Evolutionary conservation across 1,140 invertebrate species (phyloP), one percentile per base, ranked within the genome.

Genomic region (Tetragnatha versicolor): DNA sequence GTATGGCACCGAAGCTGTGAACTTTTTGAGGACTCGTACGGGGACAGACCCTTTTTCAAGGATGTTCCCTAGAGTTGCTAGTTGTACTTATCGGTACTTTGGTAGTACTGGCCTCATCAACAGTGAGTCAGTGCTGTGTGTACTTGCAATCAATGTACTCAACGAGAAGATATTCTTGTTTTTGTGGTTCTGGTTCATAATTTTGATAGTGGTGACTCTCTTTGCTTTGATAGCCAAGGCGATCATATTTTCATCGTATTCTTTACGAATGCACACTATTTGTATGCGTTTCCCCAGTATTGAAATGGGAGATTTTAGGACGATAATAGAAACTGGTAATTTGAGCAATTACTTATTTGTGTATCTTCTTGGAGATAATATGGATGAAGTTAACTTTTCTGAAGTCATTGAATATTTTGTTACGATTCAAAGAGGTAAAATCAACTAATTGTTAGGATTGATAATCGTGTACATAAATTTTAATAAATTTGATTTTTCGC

Each of bases 141-240:
- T 94, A 85, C 88, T 94, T 81, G 93, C 93, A 33, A 86, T 94
- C 61, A 82, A 68, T 53, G 58, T 39, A 84, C 93, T 97, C 85
- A 97, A 98, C 86, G 95, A 97, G 88, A 97, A 97, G 88, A 51
- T 94, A 83, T 97, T 96, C 88, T 92, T 96, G 6, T 95, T 96
- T 87, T 88, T 97, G 0, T 97, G 95, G 95, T 96, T 96, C 88
- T 97, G 95, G 95, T 83, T 92, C 80, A 82, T 91, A 2, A 86
- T 93, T 42, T 85, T 95, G 0, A 86, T 91, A n/a, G 84, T 90
- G 2, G 81, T 89, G 1, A 92, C 91, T 3, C 80, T 75, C 22
- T 78, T 65, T 2, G 31, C 80, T 1, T 27, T 81, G 7, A 45
- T 83, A 1, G 80, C 53, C 35, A 81, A 81, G 22, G 7, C 81